Base-by-base conservation (phyloP, 2,113 vertebrate genomes). In the Grus americana region DNA sequence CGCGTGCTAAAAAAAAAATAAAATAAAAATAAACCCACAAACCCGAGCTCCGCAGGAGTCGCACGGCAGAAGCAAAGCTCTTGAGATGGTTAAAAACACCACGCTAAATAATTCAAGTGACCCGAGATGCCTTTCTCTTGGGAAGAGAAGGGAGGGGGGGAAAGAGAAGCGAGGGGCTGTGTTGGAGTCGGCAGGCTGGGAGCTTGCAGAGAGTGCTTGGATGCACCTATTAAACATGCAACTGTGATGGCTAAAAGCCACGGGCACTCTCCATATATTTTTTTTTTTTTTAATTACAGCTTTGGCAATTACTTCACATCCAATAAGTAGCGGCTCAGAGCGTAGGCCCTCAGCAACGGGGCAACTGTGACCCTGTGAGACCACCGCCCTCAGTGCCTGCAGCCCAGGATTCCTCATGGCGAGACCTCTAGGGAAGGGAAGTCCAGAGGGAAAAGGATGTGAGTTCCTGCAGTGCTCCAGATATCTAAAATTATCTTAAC, bases 31-130 rank as follows among this genome's bases (percentile, higher is more conserved):
- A 70, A 79, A 7, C 79, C 89, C 82, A 34, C 79, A 66, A 42
- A 59, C 29, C 26, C 47, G 20, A 84, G 86, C 82, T 88, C 50
- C 19, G 36, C 49, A 23, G 90, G 87, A 93, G 72, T 75, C 12
- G 83, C 75, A 11, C 71, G 59, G 80, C 91, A 74, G 55, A 49
- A 59, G 89, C 76, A 54, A 52, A 94, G 72, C 93, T 72, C 82
- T 34, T 27, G 90, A 86, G 92, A 65, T 75, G 55, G 73, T 83
- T 89, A 63, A 80, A 88, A 94, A 87, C 83, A 84, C 82, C 73
- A 50, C 32, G 46, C 88, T 92, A 73, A 94, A 95, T 97, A 91
- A 95, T 90, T 88, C 83, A 94, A 66, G 89, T 93, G 97, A 94
- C 96, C 96, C 86, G 90, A 97, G 87, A 87, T 97, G 96, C 76